Base-by-base conservation (phyloP, 2,113 vertebrate species). In the Pachypanchax playfairii region DNA sequence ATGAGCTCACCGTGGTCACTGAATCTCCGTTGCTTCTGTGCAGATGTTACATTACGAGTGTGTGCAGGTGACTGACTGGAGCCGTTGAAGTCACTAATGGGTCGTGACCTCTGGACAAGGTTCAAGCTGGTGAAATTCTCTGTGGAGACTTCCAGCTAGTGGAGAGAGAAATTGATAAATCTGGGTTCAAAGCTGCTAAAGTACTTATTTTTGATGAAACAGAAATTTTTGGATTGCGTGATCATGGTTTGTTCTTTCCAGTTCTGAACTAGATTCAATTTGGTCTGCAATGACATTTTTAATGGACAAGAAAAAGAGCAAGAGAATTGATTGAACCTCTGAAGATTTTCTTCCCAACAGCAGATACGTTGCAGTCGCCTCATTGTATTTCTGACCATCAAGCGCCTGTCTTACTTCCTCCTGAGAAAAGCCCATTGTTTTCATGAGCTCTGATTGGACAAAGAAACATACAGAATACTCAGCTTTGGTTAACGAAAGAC, bases 21-120 rank as follows among this genome's bases (percentile, higher is more conserved):
- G 88, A 95, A 98, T 1, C 96, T 93, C 8, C 95, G 91, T 51
- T 97, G 96, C 38, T 97, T 98, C 93, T 98, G 96, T 50, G 91
- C 95, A 31, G 94, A 88, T 0, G 96, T 92, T 67, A 91, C 90
- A 72, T 91, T 95, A 61, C 93, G 88, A 82, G 94, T 80, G 88
- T 97, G 95, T 29, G 94, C 94, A 0, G 96, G 96, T 7, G 95
- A 97, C 73, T 93, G 94, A 12, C 91, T 84, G 0, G 93, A 94
- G 73, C 95, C 96, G 83, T 94, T 96, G 57, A 95, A 78, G 87
- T 97, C 95, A 0, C 94, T 96, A 87, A 91, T 93, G 26, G 96
- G 95, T 62, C 94, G 93, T 18, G 94, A 91, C 72, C 95, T 92
- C 56, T 94, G 95, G 80, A 92, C 87, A 80, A 96, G 85, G 86